Evolutionary conservation across 2,888 invertebrate genomes (phyloP).

Genomic region (Hypomecis punctinalis): DNA sequence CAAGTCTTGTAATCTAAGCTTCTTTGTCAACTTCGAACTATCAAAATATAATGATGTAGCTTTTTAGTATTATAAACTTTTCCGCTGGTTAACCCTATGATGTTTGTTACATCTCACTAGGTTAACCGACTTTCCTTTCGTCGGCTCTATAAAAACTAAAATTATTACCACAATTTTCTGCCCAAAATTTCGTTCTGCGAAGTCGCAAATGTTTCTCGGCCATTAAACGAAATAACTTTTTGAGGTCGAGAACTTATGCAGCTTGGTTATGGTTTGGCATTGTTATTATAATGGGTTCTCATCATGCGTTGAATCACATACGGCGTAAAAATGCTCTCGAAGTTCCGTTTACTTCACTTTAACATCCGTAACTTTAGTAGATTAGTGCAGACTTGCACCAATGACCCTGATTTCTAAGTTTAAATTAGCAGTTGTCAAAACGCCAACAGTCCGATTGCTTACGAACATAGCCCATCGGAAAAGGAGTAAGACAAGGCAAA

Average conservation of each 20-base stretch:
- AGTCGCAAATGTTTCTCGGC: constrained; percentile 56
- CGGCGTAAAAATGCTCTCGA: constrained; percentile 43
- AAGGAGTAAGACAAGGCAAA: constrained; percentile 52
- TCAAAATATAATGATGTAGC: too few species aligned
- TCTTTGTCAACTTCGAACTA: too few species aligned
- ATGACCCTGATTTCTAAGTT: background rate
- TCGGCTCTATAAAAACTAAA: constrained; percentile 46
- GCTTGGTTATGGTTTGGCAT: constrained; percentile 40
- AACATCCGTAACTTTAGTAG: too few species aligned
- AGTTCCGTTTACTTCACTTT: constrained; percentile 10
- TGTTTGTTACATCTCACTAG: too few species aligned
- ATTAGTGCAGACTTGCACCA: background rate
- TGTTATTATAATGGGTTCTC: constrained; percentile 46
- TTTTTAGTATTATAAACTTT: constrained; percentile 32
- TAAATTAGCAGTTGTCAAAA: background rate
- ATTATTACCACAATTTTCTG: constrained; percentile 74
- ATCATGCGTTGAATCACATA: constrained; percentile 28
- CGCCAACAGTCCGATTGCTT: constrained; percentile 28
- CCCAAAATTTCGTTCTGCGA: constrained; percentile 60
- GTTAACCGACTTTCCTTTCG: constrained; percentile 43
- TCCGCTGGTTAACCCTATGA: constrained; percentile 47
- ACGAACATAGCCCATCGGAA: constrained; percentile 37
- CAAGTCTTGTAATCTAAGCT: background rate
- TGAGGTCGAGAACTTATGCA: constrained; percentile 45
- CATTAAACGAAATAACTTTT: constrained; percentile 61